phyloP scores from a whole-genome alignment of 1,140 invertebrate species.

The Planococcus citri region DNA sequence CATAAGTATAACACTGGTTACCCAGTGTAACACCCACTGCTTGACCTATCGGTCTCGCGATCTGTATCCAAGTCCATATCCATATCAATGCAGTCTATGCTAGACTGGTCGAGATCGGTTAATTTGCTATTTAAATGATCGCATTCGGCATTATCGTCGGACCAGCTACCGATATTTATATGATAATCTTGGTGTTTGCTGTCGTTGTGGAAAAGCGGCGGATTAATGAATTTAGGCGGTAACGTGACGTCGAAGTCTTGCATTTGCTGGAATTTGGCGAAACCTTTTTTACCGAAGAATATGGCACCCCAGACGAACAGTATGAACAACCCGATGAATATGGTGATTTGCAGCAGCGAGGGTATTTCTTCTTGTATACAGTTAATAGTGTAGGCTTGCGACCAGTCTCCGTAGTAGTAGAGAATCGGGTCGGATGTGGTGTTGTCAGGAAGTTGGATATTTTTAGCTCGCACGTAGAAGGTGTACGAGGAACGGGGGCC shows the following conservation, averaged over 20 bases:
- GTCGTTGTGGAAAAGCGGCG: neutral
- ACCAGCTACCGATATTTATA: neutral
- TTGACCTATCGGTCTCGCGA: neutral
- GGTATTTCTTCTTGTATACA: neutral
- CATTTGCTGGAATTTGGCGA: neutral
- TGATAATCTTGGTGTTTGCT: neutral
- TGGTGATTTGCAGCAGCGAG: neutral
- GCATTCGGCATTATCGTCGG: neutral
- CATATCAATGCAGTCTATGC: neutral
- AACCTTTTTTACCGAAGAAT: neutral
- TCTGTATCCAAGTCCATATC: neutral
- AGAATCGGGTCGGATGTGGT: neutral
- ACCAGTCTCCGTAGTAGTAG: neutral
- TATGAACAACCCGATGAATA: neutral
- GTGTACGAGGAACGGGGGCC: neutral
- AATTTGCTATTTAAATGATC: neutral
- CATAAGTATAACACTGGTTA: neutral
- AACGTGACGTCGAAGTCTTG: neutral
- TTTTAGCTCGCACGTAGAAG: neutral
- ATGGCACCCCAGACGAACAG: neutral
- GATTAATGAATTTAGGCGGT: constrained; percentile 3
- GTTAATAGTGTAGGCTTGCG: neutral
- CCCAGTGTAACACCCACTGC: neutral
- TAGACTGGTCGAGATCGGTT: neutral
- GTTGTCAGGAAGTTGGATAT: neutral